A percentile compares a stretch with the other conserved stretches of the same genome.
These are phyloP conservation scores for Pagetopsis macropterus DNA, from an alignment of 2,797 vertebrate species.

Conservation along the genomic window DNA sequence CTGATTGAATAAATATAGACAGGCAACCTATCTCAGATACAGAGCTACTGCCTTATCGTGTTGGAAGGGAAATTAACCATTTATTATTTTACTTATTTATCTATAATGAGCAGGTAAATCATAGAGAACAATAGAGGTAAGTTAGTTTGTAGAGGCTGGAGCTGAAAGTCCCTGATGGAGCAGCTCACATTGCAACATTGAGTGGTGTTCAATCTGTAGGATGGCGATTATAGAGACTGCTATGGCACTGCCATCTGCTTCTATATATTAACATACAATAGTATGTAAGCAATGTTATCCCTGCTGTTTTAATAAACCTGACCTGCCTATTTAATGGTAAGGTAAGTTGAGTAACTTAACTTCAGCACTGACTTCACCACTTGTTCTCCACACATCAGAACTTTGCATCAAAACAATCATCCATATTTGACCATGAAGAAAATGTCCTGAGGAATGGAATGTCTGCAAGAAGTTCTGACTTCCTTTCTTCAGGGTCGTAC, in stretches of 20 bases:
- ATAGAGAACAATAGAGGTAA: too few species aligned
- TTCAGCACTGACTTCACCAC: too few species aligned
- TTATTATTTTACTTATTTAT: too few species aligned
- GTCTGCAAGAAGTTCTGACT: background rate
- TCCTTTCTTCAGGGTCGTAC: too few species aligned
- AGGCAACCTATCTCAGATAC: background rate
- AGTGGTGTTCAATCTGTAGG: background rate
- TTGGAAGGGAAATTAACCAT: background rate
- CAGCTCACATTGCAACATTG: background rate
- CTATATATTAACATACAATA: background rate
- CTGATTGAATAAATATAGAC: constrained; percentile 50
- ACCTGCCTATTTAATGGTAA: background rate
- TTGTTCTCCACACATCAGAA: background rate
- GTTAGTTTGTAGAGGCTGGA: constrained; percentile 4
- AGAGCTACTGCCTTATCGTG: background rate
- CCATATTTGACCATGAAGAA: background rate
- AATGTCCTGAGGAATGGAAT: background rate
- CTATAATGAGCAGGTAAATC: too few species aligned
- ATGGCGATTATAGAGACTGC: background rate
- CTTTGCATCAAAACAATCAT: constrained; percentile 1
- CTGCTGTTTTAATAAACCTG: background rate
- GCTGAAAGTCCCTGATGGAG: constrained; percentile 3
- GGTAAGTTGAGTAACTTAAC: background rate
- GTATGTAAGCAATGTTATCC: background rate
- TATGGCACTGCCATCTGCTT: background rate